Conservation (phyloP, 2,888 invertebrate species). For the Agrotis clavis region DNA sequence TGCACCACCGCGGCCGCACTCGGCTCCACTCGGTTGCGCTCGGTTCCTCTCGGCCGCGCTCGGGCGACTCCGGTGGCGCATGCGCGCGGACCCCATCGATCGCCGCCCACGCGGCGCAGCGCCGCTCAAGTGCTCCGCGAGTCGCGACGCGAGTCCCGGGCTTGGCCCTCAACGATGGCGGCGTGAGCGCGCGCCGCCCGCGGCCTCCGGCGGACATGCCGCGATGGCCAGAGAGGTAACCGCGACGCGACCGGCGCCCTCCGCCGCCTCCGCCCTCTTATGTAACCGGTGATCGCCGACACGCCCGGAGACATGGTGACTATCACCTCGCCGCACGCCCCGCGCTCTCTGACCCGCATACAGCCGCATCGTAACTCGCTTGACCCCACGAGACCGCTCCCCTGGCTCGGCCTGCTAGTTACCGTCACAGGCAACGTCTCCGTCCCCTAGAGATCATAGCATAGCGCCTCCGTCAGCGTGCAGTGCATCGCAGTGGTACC, state of each 20-base stretch:
- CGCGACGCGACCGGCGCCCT: conserved; percentile 78
- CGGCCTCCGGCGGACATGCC: conserved; percentile 93
- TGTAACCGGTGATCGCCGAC: conserved; percentile 79
- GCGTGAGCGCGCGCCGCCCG: conserved; percentile 90
- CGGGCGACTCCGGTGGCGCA: conserved; percentile 78
- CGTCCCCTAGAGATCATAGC: conserved; percentile 48
- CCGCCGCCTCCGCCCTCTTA: conserved; percentile 78
- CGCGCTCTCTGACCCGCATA: conserved; percentile 61
- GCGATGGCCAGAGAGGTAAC: conserved; percentile 94
- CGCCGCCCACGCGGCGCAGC: conserved; percentile 84
- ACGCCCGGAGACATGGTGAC: conserved; percentile 76
- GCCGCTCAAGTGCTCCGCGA: conserved; percentile 84
- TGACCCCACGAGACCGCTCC: conserved; percentile 52
- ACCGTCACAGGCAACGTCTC: conserved; percentile 35
- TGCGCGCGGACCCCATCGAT: conserved; percentile 80
- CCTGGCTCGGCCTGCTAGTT: conserved; percentile 54
- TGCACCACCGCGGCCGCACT: conserved; percentile 78
- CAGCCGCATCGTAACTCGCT: conserved; percentile 60
- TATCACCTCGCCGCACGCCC: conserved; percentile 60
- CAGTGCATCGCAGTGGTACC: conserved; percentile 66
- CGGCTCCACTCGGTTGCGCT: conserved; percentile 73
- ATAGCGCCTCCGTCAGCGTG: conserved; percentile 50
- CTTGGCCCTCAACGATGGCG: conserved; percentile 88
- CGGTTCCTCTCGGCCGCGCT: conserved; percentile 74
- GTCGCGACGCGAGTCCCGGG: conserved; percentile 88